phyloP scores from a whole-genome alignment of 2,113 vertebrate genomes.

The Puma concolor region DNA sequence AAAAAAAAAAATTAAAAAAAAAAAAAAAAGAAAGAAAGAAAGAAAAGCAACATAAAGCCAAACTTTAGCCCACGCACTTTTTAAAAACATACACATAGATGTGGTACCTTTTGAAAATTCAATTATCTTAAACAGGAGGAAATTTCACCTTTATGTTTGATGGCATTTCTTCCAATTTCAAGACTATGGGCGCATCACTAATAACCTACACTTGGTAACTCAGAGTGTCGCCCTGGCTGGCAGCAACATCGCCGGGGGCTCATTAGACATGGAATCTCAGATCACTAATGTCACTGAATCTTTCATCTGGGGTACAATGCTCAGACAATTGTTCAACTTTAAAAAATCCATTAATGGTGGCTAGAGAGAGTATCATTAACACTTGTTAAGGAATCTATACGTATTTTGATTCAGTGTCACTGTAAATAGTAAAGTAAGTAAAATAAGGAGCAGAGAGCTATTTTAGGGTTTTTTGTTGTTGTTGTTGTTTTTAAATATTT shows the following conservation, averaged over 20 bases:
- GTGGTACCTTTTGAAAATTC: not conserved
- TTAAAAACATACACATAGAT: not conserved
- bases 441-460: not conserved
- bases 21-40: too few relatives aligned
- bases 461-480: not conserved
- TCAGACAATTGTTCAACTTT: not conserved
- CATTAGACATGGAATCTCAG: not conserved
- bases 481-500: not conserved
- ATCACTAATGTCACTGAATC: not conserved
- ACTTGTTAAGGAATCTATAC: not conserved
- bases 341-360: not conserved
- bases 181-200: not conserved
- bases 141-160: not conserved
- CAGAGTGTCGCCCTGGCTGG: not conserved
- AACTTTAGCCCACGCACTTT: not conserved
- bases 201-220: not conserved
- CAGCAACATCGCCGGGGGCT: not conserved
- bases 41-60: not conserved
- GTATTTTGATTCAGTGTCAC: not conserved
- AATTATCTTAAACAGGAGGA: not conserved
- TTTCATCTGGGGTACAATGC: not conserved
- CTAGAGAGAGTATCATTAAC: not conserved
- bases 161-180: not conserved
- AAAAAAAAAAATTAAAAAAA: too few relatives aligned
- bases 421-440: constrained; percentile 1